Conservation (phyloP, 2,797 vertebrate species). For the Knipowitschia caucasica region DNA sequence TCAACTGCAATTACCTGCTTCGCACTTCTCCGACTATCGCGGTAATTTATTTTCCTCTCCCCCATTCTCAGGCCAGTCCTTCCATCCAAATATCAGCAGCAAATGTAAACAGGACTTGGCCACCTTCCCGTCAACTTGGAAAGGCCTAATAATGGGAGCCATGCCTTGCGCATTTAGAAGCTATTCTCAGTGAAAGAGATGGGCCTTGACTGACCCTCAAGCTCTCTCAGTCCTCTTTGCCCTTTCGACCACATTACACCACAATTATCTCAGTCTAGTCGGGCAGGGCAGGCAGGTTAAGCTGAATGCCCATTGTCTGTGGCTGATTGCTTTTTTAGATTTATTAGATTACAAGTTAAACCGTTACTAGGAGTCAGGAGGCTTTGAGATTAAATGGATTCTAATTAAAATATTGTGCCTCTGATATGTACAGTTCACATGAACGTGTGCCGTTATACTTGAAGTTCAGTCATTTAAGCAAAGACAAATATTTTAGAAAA, state of each 20-base stretch:
- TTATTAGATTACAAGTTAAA: constrained; percentile 73
- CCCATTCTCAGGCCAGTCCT: constrained; percentile 33
- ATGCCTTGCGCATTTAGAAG: constrained; percentile 64
- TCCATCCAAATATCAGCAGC: constrained; percentile 62
- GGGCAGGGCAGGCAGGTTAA: constrained; percentile 50
- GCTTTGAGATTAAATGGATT: constrained; percentile 26
- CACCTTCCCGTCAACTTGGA: constrained; percentile 63
- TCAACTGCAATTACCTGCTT: constrained; percentile 88
- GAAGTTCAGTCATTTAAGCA: constrained; percentile 12
- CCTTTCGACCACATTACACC: constrained; percentile 60
- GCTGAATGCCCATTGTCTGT: constrained; percentile 60
- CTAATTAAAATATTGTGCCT: not conserved
- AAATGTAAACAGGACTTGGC: constrained; percentile 68
- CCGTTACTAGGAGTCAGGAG: constrained; percentile 28
- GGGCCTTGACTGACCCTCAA: constrained; percentile 52
- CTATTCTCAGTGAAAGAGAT: constrained; percentile 60
- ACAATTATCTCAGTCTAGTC: constrained; percentile 65
- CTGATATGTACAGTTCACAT: constrained; percentile 3
- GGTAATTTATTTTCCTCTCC: constrained; percentile 67
- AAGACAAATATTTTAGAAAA: not conserved
- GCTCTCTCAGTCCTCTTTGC: constrained; percentile 43
- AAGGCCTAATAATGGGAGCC: constrained; percentile 69
- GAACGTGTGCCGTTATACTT: not conserved
- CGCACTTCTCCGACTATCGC: constrained; percentile 77
- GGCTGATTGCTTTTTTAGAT: constrained; percentile 64